Evolutionary conservation across 2,113 vertebrate species (phyloP), one percentile per base, ranked within the genome.

Genomic region (Silurus asotus): DNA sequence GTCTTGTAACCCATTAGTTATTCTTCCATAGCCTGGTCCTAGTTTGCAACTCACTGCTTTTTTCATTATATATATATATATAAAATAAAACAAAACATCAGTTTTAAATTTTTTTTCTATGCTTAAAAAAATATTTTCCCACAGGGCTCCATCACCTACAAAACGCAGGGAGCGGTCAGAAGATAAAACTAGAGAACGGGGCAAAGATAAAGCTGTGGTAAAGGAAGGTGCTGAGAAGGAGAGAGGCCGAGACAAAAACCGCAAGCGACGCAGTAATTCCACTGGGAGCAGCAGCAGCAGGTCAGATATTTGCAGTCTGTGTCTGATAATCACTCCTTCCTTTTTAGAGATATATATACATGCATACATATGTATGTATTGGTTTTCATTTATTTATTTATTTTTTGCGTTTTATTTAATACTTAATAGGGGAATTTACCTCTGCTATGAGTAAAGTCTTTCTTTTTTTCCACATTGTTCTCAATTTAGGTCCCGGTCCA

Each of bases 71-170:
- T 37, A 37, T 37, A 37, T 37, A 37, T 37, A 37, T 37, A 37
- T 37, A 37, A 1, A 37, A 1, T 37, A 37, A n/a, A 76, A n/a
- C 11, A 76, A 6, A 3, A 55, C 1, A 76, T 76, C 0, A n/a
- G 49, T 6, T 19, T 70, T 9, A 9, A 1, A 37, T 37, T 37
- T 14, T 14, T 15, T 5, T 76, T 9, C 8, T n/a, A n/a, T 75
- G n/a, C 5, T 55, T 58, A 19, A 58, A 55, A 76, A 76, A 25
- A 8, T 1, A 11, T 1, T 77, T n/a, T 69, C 55, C 17, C 76
- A 58, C 87, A 99, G 98, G 98, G 98, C 97, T 92, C 98, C 98
- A 58, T 99, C 98, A 93, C 98, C 98, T 0, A 97, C 96, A 76
- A 99, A 99, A 87, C 95, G 98, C 85, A 99, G 98, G 88, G 98